Base-by-base conservation (phyloP, 53 echinoderm and acorn worm genomes). In the Antedon mediterranea region DNA sequence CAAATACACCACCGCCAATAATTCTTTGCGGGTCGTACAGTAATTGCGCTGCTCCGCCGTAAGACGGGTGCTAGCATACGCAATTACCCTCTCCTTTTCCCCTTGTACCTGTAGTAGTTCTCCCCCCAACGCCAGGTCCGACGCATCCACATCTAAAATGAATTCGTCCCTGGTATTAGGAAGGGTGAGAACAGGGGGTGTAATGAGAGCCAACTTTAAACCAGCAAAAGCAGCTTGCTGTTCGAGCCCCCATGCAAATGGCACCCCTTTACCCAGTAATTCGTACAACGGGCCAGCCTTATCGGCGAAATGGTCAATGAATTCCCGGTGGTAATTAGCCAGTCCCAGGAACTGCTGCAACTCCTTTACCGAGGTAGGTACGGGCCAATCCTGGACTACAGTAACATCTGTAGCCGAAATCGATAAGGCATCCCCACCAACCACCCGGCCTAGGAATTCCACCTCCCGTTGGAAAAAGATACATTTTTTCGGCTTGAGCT, bases 301-400 rank as follows among this genome's bases (percentile, higher is more conserved):
- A 37, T 33, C 34, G 11, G 85, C 85, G 85, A 72, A 81, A 29
- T 75, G 34, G 27, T 75, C 57, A 7, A 79, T 74, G 75, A 87
- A 87, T 4, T n/a, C 20, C 6, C 77, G 88, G 71, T 87, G 84
- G 34, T 87, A 87, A 57, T 84, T 84, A 14, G 71, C 79, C n/a
- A 87, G 73, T 14, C 84, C 88, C 28, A 84, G 29, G 31, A 87
- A 87, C 43, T 33, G 29, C 28, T 83, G 75, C 5, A 84, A 74
- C 15, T 82, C 71, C 33, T 43, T 82, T 20, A 78, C 72, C 72
- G 15, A 83, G 18, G 20, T 32, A 4, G 83, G 80, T 6, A 28
- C 28, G 6, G 87, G 84, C 87, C 87, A 87, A 11, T 76, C 73
- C 30, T 41, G 27, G 9, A 87, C 81, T 13, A 80, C 43, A 34